Evolutionary conservation across 2,113 vertebrate genomes (phyloP), one percentile per base, ranked within the genome.

Genomic region (Thunnus thynnus): DNA sequence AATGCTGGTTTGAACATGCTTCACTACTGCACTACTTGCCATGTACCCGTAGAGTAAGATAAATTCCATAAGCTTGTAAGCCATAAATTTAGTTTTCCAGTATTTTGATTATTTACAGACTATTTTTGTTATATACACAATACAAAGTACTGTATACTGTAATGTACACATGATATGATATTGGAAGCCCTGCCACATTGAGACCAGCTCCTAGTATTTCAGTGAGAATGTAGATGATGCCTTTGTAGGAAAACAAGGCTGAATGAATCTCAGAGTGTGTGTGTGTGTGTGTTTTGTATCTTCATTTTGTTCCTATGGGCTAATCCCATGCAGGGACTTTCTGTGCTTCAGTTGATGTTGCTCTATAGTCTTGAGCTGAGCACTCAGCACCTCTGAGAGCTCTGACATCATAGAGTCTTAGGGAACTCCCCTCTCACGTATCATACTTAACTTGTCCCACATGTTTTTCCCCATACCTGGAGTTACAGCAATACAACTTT

Each of bases 361-460:
- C 62, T 51, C 13, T 27, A 17, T n/a, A 22, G 56, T 58, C 18
- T 52, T 27, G 44, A 71, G 30, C 18, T 10, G 4, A 41, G 30
- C 72, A 66, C 75, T 78, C 60, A 60, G 76, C 76, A 68, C 77
- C 75, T 55, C 51, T 30, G 36, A 55, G 70, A 58, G n/a, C 69
- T 77, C 63, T 88, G 88, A 89, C 86, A 52, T 88, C 85, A 88
- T 32, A 5, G 20, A 11, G 25, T 67, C 41, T 56, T 7, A 2
- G 51, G 80, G 78, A 88, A 82, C 66, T 76, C 89, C 85, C 82
- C 44, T 72, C 77, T 86, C 44, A 20, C 2, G 12, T 78, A 30
- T 82, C 55, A n/a, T 7, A 25, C 81, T 78, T 86, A 82, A 86
- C 44, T 52, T n/a, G 17, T 72, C 64, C 80, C 80, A 89, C 46